Base-by-base conservation (phyloP, 2,797 vertebrate species). In the Channallabes apus region DNA sequence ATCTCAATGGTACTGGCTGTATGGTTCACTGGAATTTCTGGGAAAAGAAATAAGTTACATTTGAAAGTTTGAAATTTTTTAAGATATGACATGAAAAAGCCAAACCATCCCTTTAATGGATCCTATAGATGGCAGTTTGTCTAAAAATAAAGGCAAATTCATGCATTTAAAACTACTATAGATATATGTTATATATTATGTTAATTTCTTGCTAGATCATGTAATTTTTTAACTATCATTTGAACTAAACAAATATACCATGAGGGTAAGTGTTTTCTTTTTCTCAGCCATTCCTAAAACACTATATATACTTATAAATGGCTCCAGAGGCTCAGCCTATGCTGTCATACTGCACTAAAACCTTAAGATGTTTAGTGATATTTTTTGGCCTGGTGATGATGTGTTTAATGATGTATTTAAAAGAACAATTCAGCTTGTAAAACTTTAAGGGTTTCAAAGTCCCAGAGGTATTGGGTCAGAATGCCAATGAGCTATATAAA, bases 331-430 rank as follows among this genome's bases (percentile, higher is more conserved):
- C 92, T 91, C 88, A 87, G 90, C 87, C 87, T 84, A 92, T 89
- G 88, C 93, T 86, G 90, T 93, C 92, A 93, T 93, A 93, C 91
- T 92, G 94, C 92, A 93, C 94, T 95, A 95, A 95, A 94, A 93
- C 94, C 94, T 94, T 94, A 94, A 94, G 93, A 93, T 94, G 94
- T 94, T 95, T 95, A 95, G 93, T 91, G 92, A 95, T 95, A 94
- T 94, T 94, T 94, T 94, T 94, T 93, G 90, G 91, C 91, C 93
- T 88, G 93, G 92, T 94, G 94, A 94, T 95, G 95, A 95, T 96
- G 94, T 96, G 94, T 95, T 46, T 95, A 95, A 95, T 95, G 95
- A 95, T 96, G 94, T 96, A 94, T 95, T 46, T 95, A 95, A 95
- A 96, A 94, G 94, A 96, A 93, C 94, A 92, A 94, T 95, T 94